Percentiles rank a stretch among this genome's conserved stretches.
phyloP scores from a whole-genome alignment of 2,888 invertebrate species.

The Cabera pusaria region DNA sequence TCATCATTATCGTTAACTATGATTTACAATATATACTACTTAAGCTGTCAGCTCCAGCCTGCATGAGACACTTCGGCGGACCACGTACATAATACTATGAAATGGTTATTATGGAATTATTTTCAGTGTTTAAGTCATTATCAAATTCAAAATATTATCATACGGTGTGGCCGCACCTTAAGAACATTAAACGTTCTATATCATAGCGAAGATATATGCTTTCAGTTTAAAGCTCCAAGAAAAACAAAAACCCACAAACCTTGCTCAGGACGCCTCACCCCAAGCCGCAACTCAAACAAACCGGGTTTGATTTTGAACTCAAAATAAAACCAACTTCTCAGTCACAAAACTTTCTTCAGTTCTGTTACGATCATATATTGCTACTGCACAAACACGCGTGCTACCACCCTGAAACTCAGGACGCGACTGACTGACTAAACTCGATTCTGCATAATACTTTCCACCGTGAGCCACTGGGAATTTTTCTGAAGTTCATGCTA shows the following conservation, averaged over 20 bases:
- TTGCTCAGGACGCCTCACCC: constrained; percentile 31
- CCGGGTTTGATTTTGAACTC: constrained; percentile 38
- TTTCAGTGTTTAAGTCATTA: no score
- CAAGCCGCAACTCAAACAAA: constrained; percentile 42
- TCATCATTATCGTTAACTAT: no score
- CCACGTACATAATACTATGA: no score
- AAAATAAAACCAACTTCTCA: constrained; percentile 44
- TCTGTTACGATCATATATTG: constrained; percentile 41
- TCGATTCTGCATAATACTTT: constrained; percentile 37
- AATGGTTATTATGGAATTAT: no score
- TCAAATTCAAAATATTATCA: no score
- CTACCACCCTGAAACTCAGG: constrained; percentile 33
- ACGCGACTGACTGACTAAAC: constrained; percentile 45
- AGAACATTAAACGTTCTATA: no score
- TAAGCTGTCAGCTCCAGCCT: no score
- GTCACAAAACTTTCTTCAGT: constrained; percentile 56
- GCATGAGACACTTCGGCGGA: no score
- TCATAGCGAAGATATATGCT: no score
- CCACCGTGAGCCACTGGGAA: constrained; percentile 5
- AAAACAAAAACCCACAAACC: constrained; percentile 36
- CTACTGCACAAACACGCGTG: constrained; percentile 37
- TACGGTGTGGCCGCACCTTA: no score
- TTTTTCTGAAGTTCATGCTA: constrained; percentile 2
- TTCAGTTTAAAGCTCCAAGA: no score
- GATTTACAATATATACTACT: no score